Conservation (phyloP, 2,888 invertebrate genomes). For the Eristalinus aeneus region DNA sequence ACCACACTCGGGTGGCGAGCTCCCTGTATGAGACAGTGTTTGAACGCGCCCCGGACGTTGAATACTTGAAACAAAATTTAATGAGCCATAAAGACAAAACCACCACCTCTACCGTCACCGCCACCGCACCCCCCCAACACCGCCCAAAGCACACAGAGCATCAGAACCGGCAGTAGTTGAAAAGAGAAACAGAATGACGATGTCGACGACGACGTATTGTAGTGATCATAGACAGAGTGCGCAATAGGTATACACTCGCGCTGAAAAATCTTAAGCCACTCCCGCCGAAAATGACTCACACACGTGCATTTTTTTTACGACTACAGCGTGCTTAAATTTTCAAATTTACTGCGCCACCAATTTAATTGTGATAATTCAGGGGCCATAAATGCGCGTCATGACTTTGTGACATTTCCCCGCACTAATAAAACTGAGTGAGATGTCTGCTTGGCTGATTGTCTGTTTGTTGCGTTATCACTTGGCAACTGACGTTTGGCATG, state of each 20-base stretch:
- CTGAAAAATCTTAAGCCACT: constrained; percentile 37
- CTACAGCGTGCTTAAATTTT: background rate
- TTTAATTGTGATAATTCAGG: constrained; percentile 8
- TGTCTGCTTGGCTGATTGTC: background rate
- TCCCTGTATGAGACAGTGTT: constrained; percentile 23
- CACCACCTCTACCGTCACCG: constrained; percentile 24
- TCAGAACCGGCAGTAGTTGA: constrained; percentile 12
- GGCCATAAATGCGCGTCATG: background rate
- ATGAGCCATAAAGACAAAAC: constrained; percentile 69
- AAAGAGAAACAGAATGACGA: background rate
- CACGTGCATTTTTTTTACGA: constrained; percentile 1
- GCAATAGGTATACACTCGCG: constrained; percentile 9
- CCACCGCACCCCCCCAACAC: background rate
- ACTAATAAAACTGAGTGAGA: background rate
- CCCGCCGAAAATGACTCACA: background rate
- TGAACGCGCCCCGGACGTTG: constrained; percentile 44
- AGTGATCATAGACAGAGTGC: background rate
- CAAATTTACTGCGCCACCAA: constrained; percentile 4
- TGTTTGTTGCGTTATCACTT: background rate
- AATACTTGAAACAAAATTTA: constrained; percentile 67
- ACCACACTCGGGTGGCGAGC: background rate
- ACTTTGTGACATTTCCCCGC: background rate
- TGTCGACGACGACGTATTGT: background rate
- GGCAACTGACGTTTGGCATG: background rate
- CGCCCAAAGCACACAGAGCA: background rate